Evolutionary conservation across 2,888 invertebrate species (phyloP).

Genomic region (Selenia dentaria): DNA sequence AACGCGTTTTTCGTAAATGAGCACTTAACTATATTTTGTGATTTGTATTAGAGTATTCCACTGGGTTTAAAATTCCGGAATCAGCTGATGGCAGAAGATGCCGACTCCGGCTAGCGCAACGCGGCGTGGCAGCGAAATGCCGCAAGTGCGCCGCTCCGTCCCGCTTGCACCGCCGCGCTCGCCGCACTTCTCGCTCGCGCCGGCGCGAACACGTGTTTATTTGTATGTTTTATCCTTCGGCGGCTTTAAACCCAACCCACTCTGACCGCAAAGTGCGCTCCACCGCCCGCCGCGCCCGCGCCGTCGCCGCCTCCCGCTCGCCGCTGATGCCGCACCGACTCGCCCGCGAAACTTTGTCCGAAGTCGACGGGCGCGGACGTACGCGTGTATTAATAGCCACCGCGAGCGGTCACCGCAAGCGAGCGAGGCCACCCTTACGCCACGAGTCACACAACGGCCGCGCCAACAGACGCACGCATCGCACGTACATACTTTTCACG

Average conservation of each 20-base stretch:
- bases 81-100: slow-evolving; percentile 29
- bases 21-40: neutral
- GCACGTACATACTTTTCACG: slow-evolving; percentile 45
- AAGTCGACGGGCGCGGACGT: slow-evolving; percentile 83
- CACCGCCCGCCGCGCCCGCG: slow-evolving; percentile 84
- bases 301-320: slow-evolving; percentile 77
- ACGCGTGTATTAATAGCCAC: slow-evolving; percentile 81
- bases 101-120: slow-evolving; percentile 49
- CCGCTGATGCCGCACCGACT: slow-evolving; percentile 71
- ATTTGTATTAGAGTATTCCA: neutral
- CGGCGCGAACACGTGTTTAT: slow-evolving; percentile 87
- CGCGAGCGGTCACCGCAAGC: slow-evolving; percentile 74
- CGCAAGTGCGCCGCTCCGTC: slow-evolving; percentile 72
- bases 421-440: slow-evolving; percentile 51
- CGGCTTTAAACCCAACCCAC: slow-evolving; percentile 88
- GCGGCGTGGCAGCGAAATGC: slow-evolving; percentile 76
- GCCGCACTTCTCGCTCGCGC: slow-evolving; percentile 83
- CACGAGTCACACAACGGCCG: slow-evolving; percentile 59
- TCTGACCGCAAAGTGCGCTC: slow-evolving; percentile 87
- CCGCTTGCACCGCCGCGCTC: slow-evolving; percentile 67
- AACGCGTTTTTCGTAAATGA: neutral
- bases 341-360: slow-evolving; percentile 82
- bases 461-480: slow-evolving; percentile 62
- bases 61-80: slow-evolving; percentile 1
- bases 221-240: slow-evolving; percentile 87